Evolutionary conservation across 2,113 vertebrate species (phyloP).

Genomic region (Onychostruthus taczanowskii): DNA sequence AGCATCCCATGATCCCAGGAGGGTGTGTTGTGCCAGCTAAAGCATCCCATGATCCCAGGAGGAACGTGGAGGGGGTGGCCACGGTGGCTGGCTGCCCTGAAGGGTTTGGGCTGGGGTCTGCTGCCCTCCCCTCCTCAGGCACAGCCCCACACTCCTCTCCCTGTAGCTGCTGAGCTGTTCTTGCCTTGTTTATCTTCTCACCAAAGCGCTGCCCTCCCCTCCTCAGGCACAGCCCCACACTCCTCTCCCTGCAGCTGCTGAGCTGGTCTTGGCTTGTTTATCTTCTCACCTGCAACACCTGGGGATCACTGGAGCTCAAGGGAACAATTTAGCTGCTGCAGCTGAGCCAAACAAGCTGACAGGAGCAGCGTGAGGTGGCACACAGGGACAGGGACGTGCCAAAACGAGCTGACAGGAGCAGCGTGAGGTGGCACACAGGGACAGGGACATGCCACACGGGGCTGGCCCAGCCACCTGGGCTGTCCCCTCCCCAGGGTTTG

Average conservation of each 20-base stretch:
- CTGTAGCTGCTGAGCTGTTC: neutral
- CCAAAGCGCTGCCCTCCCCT: neutral
- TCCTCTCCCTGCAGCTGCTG: neutral
- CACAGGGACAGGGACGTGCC: neutral
- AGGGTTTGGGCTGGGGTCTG: neutral
- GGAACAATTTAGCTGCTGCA: conserved; percentile 11
- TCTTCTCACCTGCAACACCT: conserved; percentile 8
- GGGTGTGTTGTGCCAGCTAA: neutral
- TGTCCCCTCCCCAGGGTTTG: neutral
- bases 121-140: neutral
- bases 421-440: neutral
- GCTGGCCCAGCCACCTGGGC: neutral
- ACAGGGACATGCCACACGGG: neutral
- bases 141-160: accelerated
- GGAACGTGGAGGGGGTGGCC: accelerated
- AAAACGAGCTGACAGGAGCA: neutral
- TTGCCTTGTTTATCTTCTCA: neutral
- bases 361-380: neutral
- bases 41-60: neutral
- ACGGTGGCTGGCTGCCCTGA: accelerated
- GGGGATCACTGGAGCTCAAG: neutral
- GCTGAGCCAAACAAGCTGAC: neutral
- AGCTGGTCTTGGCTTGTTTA: neutral
- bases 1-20: neutral
- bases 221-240: accelerated